These are phyloP conservation scores for Lasioglossum zephyrum DNA, from an alignment of 2,888 invertebrate genomes.

Conservation along the genomic window DNA sequence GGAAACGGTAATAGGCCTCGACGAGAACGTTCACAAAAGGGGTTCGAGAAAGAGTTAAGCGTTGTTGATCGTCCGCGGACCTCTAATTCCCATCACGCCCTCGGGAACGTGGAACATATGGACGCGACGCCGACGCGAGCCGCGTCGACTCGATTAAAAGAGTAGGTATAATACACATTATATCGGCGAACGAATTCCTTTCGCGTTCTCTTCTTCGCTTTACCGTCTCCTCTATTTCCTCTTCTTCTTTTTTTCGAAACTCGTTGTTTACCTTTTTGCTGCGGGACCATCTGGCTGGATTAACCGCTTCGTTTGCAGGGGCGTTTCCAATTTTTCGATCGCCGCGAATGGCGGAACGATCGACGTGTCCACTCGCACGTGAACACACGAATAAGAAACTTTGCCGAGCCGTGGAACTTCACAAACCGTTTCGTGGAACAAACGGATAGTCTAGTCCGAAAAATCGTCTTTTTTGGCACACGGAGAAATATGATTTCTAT, in stretches of 20 bases:
- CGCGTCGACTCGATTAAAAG: slow-evolving; percentile 1
- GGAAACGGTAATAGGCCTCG: slow-evolving; percentile 35
- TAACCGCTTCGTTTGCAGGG: slow-evolving; percentile 50
- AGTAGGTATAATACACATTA: background rate
- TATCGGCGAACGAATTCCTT: slow-evolving; percentile 16
- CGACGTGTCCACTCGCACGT: background rate
- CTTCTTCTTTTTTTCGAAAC: background rate
- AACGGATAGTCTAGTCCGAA: background rate
- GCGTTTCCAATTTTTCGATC: slow-evolving; percentile 1
- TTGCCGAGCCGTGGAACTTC: background rate
- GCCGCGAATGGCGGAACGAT: slow-evolving; percentile 7
- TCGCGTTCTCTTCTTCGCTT: background rate
- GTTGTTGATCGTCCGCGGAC: slow-evolving; percentile 15
- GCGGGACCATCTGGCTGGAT: slow-evolving; percentile 54
- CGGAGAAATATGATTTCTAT: no score
- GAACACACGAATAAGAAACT: background rate
- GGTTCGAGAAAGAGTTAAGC: background rate
- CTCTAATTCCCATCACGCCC: slow-evolving; percentile 47
- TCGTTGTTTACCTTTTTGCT: slow-evolving; percentile 9
- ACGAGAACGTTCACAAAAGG: slow-evolving; percentile 29
- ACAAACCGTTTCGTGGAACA: background rate
- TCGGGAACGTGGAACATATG: slow-evolving; percentile 39
- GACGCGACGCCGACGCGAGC: background rate
- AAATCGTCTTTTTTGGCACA: background rate
- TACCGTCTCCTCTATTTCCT: background rate